Evolutionary conservation across 2,888 invertebrate species (phyloP).

Genomic region (Cheilosia impressa): DNA sequence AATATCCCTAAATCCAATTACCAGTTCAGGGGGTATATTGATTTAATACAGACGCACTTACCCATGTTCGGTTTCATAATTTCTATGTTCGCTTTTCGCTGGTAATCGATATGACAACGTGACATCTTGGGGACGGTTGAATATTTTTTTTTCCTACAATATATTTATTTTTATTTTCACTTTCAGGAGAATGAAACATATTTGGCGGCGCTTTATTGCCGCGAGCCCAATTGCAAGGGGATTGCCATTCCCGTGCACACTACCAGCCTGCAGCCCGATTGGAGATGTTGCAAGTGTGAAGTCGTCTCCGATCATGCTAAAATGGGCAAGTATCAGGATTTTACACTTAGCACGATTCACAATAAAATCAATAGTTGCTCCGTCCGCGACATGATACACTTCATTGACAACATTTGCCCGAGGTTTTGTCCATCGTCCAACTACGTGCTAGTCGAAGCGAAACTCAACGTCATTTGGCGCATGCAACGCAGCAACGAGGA

Average conservation of each 20-base stretch:
- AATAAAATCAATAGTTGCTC: conserved; percentile 81
- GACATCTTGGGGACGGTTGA: background rate
- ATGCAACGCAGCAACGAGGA: conserved; percentile 80
- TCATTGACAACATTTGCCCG: conserved; percentile 82
- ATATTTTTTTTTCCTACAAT: background rate
- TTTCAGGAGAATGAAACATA: conserved; percentile 82
- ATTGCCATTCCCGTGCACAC: conserved; percentile 86
- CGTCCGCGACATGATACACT: conserved; percentile 81
- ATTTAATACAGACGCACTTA: background rate
- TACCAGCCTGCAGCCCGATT: conserved; percentile 85
- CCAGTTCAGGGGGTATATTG: conserved; percentile 20
- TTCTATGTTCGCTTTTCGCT: background rate
- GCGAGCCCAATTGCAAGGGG: conserved; percentile 83
- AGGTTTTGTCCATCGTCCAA: conserved; percentile 82
- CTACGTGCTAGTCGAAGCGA: conserved; percentile 83
- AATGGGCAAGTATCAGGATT: conserved; percentile 82
- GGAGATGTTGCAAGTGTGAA: conserved; percentile 88
- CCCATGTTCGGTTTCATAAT: conserved; percentile 29
- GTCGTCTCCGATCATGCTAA: conserved; percentile 80
- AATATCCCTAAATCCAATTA: background rate
- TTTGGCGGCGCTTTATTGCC: conserved; percentile 82
- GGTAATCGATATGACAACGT: conserved; percentile 24
- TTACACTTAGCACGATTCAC: conserved; percentile 81
- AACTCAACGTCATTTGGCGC: conserved; percentile 83
- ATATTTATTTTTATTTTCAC: background rate